Evolutionary conservation across 2,797 vertebrate species (phyloP).

Genomic region (Todus mexicanus): DNA sequence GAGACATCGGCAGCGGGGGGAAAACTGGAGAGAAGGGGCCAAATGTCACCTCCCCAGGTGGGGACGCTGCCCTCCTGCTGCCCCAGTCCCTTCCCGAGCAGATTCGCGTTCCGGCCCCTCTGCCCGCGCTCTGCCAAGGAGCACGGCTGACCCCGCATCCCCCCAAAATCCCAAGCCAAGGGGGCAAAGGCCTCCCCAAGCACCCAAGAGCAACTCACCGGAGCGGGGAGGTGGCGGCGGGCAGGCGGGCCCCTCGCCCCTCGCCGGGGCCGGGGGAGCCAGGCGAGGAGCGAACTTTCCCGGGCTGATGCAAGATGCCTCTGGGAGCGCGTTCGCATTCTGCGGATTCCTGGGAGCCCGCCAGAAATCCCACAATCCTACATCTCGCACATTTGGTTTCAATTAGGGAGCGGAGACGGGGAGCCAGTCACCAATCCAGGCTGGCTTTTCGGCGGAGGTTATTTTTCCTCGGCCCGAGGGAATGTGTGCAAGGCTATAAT

Average conservation of each 20-base stretch:
- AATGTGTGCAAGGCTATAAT: conserved; percentile 74
- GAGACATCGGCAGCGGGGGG: accelerated
- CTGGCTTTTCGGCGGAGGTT: conserved; percentile 74
- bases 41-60: neutral
- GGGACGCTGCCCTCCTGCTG: neutral
- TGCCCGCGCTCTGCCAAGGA: accelerated
- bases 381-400: conserved; percentile 91
- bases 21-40: neutral
- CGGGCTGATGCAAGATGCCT: conserved; percentile 95
- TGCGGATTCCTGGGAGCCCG: conserved; percentile 82
- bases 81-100: neutral
- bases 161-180: neutral
- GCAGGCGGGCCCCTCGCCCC: neutral
- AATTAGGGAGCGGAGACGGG: conserved; percentile 81
- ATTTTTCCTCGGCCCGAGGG: conserved; percentile 78
- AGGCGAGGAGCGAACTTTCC: conserved; percentile 64
- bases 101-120: neutral
- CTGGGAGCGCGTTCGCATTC: conserved; percentile 81
- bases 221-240: neutral
- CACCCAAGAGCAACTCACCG: conserved; percentile 50
- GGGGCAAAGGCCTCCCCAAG: neutral
- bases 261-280: conserved; percentile 18
- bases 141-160: accelerated
- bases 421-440: conserved; percentile 76
- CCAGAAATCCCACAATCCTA: conserved; percentile 89